Base-by-base conservation (phyloP, 2,888 invertebrate genomes). In the Argyresthia albistria region DNA sequence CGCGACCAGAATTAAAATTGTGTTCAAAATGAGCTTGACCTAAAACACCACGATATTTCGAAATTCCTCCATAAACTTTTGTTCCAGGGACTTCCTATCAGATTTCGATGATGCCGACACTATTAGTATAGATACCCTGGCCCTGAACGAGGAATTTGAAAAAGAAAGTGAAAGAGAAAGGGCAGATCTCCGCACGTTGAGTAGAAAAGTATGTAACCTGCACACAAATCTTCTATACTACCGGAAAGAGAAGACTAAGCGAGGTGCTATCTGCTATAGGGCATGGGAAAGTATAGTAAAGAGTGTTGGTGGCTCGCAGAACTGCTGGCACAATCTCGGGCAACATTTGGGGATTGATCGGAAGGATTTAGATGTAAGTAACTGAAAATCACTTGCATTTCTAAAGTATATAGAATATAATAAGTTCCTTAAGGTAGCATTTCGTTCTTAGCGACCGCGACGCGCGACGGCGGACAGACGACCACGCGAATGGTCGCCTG, bases 321-420 rank as follows among this genome's bases (percentile, higher is more conserved):
- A 83, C 61, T 77, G 76, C 25, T 87, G 86, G 84, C 71, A 66
- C 54, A 80, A 82, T 46, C 66, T 87, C 42, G 87, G 87, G n/a
- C 63, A 69, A 60, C 64, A 63, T 53, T 60, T 87, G 43, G 79
- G 75, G 39, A 66, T 87, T 51, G 60, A 70, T 46, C 72, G 73
- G 46, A 74, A 78, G 58, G 84, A 87, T 59, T 68, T 87, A 55
- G 72, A 86, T 71, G 86, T 86, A 66, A 78, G 82, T 75, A 16
- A 8, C n/a, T n/a, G 10, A 39, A n/a, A n/a, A n/a, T n/a, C n/a
- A n/a, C n/a, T n/a, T n/a, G n/a, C n/a, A 4, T 39, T 8, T 39
- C 8, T 11, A 11, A 11, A 4, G 3, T 6, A 39, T 6, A 39
- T 2, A 25, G 6, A 25, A 25, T 4, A 25, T 25, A 25, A 25